A percentile compares a stretch with the other conserved stretches of the same genome.
Conservation (phyloP, 2,888 invertebrate species). For the Dryomyza anilis region DNA sequence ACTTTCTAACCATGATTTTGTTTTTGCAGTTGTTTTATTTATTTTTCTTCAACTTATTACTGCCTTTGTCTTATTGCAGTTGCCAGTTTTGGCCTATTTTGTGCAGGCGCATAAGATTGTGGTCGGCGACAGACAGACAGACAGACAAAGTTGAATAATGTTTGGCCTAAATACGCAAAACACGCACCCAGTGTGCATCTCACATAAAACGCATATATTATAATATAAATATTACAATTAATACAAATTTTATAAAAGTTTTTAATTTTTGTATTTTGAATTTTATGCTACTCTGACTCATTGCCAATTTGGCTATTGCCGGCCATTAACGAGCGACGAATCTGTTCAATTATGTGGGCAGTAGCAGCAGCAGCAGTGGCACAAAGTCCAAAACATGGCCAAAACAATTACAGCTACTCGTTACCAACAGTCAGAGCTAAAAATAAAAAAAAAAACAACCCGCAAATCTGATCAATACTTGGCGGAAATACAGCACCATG, state of each 20-base stretch:
- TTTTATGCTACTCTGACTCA: too few species aligned
- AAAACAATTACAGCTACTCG: neutral
- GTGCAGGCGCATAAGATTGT: neutral
- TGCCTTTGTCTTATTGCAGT: neutral
- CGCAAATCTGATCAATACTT: neutral
- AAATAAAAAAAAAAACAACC: neutral
- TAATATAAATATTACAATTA: too few species aligned
- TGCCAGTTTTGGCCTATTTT: constrained; percentile 5
- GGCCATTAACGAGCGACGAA: too few species aligned
- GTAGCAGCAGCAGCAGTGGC: neutral
- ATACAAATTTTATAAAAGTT: too few species aligned
- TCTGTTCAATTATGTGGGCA: neutral
- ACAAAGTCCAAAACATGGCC: neutral
- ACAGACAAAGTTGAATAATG: neutral
- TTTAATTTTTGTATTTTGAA: too few species aligned
- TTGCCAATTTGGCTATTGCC: too few species aligned
- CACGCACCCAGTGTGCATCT: too few species aligned
- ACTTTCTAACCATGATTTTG: constrained; percentile 4
- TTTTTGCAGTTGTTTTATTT: neutral
- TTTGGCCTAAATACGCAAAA: too few species aligned
- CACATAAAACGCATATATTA: too few species aligned
- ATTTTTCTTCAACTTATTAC: neutral
- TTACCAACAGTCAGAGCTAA: neutral
- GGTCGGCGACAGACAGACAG: neutral
- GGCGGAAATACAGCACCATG: neutral